phyloP scores from a whole-genome alignment of 53 echinoderm and acorn worm genomes.

The Paracentrotus lividus region DNA sequence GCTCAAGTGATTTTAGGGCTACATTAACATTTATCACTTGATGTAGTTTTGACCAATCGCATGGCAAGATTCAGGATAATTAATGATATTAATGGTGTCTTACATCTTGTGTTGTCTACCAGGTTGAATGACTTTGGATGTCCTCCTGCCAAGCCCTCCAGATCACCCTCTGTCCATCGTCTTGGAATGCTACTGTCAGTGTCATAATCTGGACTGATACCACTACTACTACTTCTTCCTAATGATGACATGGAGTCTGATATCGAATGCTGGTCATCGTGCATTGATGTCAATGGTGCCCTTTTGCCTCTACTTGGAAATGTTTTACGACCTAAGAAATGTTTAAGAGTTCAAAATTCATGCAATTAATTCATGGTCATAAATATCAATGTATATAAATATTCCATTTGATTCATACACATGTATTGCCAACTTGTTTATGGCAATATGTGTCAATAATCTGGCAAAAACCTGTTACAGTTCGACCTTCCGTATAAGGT shows the following conservation, averaged over 20 bases:
- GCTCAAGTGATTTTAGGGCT: no score
- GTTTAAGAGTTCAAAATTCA: not conserved
- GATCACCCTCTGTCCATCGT: slow-evolving; percentile 81
- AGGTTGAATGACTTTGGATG: slow-evolving; percentile 39
- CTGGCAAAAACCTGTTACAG: no score
- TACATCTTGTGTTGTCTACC: slow-evolving; percentile 62
- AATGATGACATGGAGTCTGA: slow-evolving; percentile 76
- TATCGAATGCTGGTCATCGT: slow-evolving; percentile 79
- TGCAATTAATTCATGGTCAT: not conserved
- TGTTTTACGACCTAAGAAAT: slow-evolving; percentile 89
- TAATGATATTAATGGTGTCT: no score
- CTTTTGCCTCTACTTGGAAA: slow-evolving; percentile 86
- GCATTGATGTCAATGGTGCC: slow-evolving; percentile 74
- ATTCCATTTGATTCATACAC: no score
- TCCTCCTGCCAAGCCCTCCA: not conserved
- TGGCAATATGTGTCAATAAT: no score
- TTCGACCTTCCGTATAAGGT: no score
- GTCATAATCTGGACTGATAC: slow-evolving; percentile 81
- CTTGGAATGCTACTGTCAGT: slow-evolving; percentile 76
- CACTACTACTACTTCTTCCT: slow-evolving; percentile 89
- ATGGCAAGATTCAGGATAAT: no score
- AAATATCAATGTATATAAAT: no score
- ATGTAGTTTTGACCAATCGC: no score
- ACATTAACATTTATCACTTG: no score
- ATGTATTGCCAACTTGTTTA: no score